Percentiles rank a stretch among this genome's conserved stretches.
phyloP scores from a whole-genome alignment of 2,797 vertebrate genomes.

The Dryobates pubescens region DNA sequence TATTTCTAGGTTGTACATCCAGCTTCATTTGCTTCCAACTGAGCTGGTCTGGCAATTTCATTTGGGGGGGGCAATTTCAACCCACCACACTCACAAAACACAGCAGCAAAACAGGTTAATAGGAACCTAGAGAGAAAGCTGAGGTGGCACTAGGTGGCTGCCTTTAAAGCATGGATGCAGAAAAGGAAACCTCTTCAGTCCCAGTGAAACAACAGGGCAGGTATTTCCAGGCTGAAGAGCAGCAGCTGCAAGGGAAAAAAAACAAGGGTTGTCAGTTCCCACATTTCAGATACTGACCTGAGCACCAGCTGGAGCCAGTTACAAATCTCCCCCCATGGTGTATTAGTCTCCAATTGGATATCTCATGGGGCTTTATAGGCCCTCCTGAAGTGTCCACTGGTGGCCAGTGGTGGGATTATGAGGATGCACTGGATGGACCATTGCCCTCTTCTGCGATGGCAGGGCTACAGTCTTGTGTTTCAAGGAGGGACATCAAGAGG shows the following conservation, averaged over 20 bases:
- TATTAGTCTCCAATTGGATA: slow-evolving; percentile 8
- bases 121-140: background rate
- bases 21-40: no score
- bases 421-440: background rate
- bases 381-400: background rate
- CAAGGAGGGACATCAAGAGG: background rate
- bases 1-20: no score
- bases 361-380: background rate
- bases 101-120: background rate
- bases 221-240: background rate
- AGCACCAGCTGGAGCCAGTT: slow-evolving; percentile 12
- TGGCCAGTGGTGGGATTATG: background rate
- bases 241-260: slow-evolving; percentile 55
- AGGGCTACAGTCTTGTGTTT: background rate
- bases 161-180: background rate
- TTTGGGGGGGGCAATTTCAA: no score
- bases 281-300: slow-evolving; percentile 9
- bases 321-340: background rate
- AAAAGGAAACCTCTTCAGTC: slow-evolving; percentile 21
- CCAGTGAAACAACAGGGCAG: slow-evolving; percentile 13
- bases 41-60: no score
- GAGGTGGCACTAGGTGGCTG: background rate
- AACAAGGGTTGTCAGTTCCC: slow-evolving; percentile 16
- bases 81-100: background rate
- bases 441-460: background rate